These are phyloP conservation scores for Tetragonula carbonaria DNA, from an alignment of 2,888 invertebrate species.

Conservation along the genomic window DNA sequence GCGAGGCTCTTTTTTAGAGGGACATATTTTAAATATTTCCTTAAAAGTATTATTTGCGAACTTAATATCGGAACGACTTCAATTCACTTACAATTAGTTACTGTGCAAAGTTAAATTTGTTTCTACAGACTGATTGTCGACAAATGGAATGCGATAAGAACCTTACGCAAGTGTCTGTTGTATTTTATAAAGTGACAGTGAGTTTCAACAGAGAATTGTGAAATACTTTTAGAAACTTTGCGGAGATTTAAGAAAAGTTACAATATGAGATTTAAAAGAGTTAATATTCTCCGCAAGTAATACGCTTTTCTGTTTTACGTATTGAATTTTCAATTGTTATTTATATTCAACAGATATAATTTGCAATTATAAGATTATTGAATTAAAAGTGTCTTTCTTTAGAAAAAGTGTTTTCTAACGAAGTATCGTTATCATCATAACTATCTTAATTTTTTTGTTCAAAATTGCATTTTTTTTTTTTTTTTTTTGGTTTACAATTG, in stretches of 20 bases:
- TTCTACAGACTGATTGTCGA: neutral
- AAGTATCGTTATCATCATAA: too few relatives aligned
- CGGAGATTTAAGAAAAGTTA: too few relatives aligned
- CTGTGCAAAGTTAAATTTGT: neutral
- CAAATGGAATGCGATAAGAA: neutral
- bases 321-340: neutral
- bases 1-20: neutral
- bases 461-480: neutral
- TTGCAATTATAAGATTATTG: neutral
- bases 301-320: neutral
- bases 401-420: neutral
- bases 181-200: neutral
- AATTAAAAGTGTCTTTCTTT: neutral
- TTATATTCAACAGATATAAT: neutral
- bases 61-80: neutral
- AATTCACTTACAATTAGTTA: neutral
- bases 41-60: neutral
- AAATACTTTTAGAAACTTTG: neutral
- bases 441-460: neutral
- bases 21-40: conserved; percentile 12
- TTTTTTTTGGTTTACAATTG: too few relatives aligned
- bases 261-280: too few relatives aligned
- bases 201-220: neutral
- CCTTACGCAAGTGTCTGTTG: neutral
- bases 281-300: neutral